Percentiles rank a stretch among this genome's conserved stretches.
phyloP scores from a whole-genome alignment of 1,140 invertebrate species.

The Scaptomyza pallida region DNA sequence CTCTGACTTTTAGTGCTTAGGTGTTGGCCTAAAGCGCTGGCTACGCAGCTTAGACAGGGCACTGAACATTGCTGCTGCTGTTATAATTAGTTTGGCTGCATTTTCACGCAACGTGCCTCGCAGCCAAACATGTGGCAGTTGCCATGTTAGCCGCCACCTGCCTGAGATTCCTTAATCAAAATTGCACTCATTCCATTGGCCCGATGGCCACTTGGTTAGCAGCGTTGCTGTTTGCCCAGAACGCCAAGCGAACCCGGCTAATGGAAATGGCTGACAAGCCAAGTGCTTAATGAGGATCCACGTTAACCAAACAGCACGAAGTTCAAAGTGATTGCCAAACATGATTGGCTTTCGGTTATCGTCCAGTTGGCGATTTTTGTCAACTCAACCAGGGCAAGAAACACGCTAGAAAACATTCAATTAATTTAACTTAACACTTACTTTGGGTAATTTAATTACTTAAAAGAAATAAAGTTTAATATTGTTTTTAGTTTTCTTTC shows the following conservation, averaged over 20 bases:
- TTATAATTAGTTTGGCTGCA: slow-evolving; percentile 58
- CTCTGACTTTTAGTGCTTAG: slow-evolving; percentile 17
- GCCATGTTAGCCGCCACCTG: slow-evolving; percentile 7
- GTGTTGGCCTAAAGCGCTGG: slow-evolving; percentile 26
- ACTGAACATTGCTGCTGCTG: background rate
- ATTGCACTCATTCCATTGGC: slow-evolving; percentile 34
- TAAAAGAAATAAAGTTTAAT: no score
- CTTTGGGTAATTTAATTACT: background rate
- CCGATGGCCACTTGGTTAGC: background rate
- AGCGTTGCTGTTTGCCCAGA: background rate
- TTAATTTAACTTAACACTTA: background rate
- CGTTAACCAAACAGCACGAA: slow-evolving; percentile 6
- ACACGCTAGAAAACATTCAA: background rate
- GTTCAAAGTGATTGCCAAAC: slow-evolving; percentile 15
- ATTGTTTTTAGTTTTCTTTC: no score
- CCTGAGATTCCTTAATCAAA: slow-evolving; percentile 46
- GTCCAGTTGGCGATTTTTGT: background rate
- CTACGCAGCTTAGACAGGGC: slow-evolving; percentile 16
- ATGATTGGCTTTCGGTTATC: background rate
- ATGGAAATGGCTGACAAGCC: slow-evolving; percentile 27
- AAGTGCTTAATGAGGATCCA: slow-evolving; percentile 10
- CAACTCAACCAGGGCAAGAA: background rate
- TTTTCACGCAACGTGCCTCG: slow-evolving; percentile 30
- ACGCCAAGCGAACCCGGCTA: background rate
- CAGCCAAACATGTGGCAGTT: slow-evolving; percentile 22